Evolutionary conservation across 2,797 vertebrate species (phyloP), one percentile per base, ranked within the genome.

Genomic region (Uromys caudimaculatus): DNA sequence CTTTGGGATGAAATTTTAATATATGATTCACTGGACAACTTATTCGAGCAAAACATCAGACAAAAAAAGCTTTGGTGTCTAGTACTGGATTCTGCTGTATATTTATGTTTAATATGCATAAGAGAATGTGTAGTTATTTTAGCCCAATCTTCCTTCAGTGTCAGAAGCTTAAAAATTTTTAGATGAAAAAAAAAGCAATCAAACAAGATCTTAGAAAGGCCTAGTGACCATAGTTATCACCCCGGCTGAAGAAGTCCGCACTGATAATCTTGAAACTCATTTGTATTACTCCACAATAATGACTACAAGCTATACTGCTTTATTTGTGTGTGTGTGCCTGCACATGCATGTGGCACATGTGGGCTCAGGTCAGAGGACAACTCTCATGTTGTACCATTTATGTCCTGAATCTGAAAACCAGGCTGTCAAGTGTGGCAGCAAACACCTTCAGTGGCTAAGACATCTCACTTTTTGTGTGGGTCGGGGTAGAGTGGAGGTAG

Each of bases 121-220:
- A 87, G 81, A 87, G 64, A 97, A 87, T 77, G 89, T 90, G 58
- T 58, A 94, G 85, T 93, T 86, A 95, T 73, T 95, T 96, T 95
- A 92, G 83, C 24, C 87, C 17, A 93, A 85, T 47, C 10, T 90
- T 75, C 60, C 54, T 84, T 95, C 67, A 56, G 60, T 85, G 91
- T 81, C 92, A 96, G 94, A 92, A 89, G n/a, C 78, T 76, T 94
- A 89, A 92, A 78, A 90, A 93, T 88, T 95, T 89, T 82, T 93
- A 88, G 75, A 89, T 87, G 73, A 47, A 1, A 9, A 12, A 7
- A 29, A 0, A 21, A 41, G 60, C 41, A 64, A 64, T 47, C 29
- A 13, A 64, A 67, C 44, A 50, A 85, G 64, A 54, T 38, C 50
- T 54, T 54, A 19, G 32, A 97, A 88, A 81, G 71, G 89, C 1